Evolutionary conservation across 2,797 vertebrate species (phyloP).

Genomic region (Pterois miles): DNA sequence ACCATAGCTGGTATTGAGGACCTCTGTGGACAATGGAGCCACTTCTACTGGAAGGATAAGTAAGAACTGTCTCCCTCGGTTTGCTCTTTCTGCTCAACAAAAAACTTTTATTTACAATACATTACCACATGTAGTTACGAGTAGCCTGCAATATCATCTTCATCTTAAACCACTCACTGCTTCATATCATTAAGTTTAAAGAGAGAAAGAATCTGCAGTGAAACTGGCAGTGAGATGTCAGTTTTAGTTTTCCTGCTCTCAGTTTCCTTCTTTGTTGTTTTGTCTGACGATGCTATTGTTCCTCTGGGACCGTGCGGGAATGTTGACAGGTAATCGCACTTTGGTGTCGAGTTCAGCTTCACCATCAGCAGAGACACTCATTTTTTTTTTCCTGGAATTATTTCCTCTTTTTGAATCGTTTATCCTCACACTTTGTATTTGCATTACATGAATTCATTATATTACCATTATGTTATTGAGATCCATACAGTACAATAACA

Average conservation of each 20-base stretch:
- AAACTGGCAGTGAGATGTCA: background rate
- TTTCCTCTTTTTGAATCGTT: background rate
- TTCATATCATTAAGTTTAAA: background rate
- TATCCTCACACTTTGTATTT: background rate
- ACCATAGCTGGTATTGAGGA: slow-evolving; percentile 95
- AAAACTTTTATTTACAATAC: background rate
- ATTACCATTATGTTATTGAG: background rate
- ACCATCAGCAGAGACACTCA: background rate
- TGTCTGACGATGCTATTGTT: slow-evolving; percentile 44
- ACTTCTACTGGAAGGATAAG: slow-evolving; percentile 99
- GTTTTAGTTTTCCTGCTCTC: slow-evolving; percentile 20
- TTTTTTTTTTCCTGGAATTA: slow-evolving; percentile 3
- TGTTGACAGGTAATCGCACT: background rate
- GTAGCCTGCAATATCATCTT: background rate
- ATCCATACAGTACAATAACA: background rate
- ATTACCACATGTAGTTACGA: background rate
- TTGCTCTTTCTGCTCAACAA: background rate
- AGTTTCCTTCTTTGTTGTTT: slow-evolving; percentile 34
- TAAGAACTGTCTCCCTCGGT: slow-evolving; percentile 72
- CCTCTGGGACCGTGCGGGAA: slow-evolving; percentile 23
- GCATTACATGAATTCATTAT: background rate
- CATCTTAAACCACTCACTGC: background rate
- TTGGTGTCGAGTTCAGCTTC: slow-evolving; percentile 52
- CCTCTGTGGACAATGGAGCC: slow-evolving; percentile 97
- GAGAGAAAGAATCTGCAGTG: background rate